Evolutionary conservation across 2,113 vertebrate genomes (phyloP), one percentile per base, ranked within the genome.

Genomic region (Scartelaos histophorus): DNA sequence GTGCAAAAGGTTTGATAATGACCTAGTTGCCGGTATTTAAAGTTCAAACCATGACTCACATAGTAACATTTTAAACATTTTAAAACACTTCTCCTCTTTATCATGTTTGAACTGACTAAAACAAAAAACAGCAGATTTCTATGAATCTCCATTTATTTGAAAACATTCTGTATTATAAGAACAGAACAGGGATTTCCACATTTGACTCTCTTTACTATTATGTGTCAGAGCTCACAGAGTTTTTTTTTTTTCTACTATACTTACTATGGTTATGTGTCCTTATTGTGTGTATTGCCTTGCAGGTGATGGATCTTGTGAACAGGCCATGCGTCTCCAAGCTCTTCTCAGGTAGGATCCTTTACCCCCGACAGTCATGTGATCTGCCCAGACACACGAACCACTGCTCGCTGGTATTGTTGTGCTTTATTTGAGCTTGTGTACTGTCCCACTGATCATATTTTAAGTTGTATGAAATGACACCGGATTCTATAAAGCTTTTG

Each of bases 331-430:
- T 64, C 61, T 64, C 61, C 58, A 11, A 56, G 53, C 53, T 7
- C 47, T 68, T 66, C 64, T 77, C 81, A 88, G 87, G 89, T 89
- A 86, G 78, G 88, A 81, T 54, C 22, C 22, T 66, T 66, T 2
- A 9, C 19, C 22, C 25, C 71, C 2, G 0, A 24, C 17, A 29
- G 22, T 75, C 53, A 76, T 53, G 7, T 57, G 60, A 56, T 65
- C 71, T 53, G 78, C 84, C 67, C 75, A 73, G 75, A 75, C 38
- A 75, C n/a, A n/a, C 71, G 73, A 71, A 47, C 45, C 19, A 0
- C 47, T 15, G 1, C 17, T 51, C 12, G 6, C 56, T 57, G n/a
- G 7, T 60, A 35, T 29, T 57, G 24, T 66, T 51, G 21, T 25
- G 67, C 24, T 79, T 43, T 66, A 22, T 72, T 68, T 73, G 47